These are phyloP conservation scores for Andrena dorsata DNA, from an alignment of 2,888 invertebrate genomes.

Conservation along the genomic window DNA sequence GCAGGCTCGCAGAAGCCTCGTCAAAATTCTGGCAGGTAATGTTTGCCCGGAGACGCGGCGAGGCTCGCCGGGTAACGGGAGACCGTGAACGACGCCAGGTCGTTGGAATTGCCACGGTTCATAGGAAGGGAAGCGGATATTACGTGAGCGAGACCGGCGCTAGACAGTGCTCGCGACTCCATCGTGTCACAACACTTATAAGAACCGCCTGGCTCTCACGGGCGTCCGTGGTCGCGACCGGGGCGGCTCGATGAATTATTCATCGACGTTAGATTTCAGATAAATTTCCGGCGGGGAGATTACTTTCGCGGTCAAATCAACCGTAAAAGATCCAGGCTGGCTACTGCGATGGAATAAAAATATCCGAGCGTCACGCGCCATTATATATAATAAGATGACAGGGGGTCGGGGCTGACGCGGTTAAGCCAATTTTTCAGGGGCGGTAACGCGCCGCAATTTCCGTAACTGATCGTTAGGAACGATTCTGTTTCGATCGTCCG, in stretches of 20 bases:
- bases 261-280: conserved; percentile 48
- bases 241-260: conserved; percentile 52
- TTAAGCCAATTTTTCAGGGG: conserved; percentile 16
- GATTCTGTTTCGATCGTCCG: conserved; percentile 17
- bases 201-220: conserved; percentile 48
- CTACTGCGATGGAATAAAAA: conserved; percentile 24
- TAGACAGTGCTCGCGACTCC: background rate
- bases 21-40: background rate
- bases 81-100: background rate
- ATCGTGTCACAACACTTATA: conserved; percentile 2
- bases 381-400: conserved; percentile 10
- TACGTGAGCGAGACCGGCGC: background rate
- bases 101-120: conserved; percentile 21
- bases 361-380: background rate
- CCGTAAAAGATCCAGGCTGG: conserved; percentile 22
- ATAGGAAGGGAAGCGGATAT: conserved; percentile 28
- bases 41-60: background rate
- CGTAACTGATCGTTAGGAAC: conserved; percentile 33
- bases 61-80: background rate
- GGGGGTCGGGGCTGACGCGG: conserved; percentile 4
- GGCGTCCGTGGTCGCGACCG: conserved; percentile 26
- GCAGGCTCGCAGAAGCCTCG: background rate
- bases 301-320: conserved; percentile 50
- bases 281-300: conserved; percentile 55
- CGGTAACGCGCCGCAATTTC: conserved; percentile 21